Conservation (phyloP, 2,797 vertebrate genomes). For the Odontamblyopus rebecca region DNA sequence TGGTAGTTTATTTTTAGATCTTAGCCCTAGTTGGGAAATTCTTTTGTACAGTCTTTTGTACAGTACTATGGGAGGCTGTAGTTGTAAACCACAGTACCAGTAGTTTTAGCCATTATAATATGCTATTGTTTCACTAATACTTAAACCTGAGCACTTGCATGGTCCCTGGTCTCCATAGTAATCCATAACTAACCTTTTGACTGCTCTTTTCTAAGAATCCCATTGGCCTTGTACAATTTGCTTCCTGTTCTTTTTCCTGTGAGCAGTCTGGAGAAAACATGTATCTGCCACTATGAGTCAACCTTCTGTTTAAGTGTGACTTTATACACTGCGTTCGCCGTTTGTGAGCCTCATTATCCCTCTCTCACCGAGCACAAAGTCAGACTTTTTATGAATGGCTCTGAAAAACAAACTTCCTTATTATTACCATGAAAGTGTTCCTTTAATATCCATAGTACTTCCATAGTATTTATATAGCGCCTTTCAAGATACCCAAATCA, state of each 20-base stretch:
- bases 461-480: too few species aligned
- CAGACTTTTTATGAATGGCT: constrained; percentile 24
- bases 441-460: too few species aligned
- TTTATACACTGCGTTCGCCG: constrained; percentile 5
- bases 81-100: not conserved
- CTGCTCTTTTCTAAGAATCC: not conserved
- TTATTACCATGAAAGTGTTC: not conserved
- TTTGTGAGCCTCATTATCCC: constrained; percentile 25
- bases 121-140: too few species aligned
- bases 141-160: not conserved
- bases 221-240: not conserved
- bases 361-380: constrained; percentile 14
- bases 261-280: not conserved
- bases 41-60: too few species aligned
- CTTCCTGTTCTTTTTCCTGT: constrained; percentile 2
- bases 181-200: not conserved
- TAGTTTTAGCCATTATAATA: not conserved
- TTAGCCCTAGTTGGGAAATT: too few species aligned
- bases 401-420: constrained; percentile 5
- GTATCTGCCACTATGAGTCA: constrained; percentile 2
- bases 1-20: too few species aligned
- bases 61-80: not conserved
- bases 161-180: not conserved
- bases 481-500: too few species aligned
- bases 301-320: constrained; percentile 26